Conservation (phyloP, 2,797 vertebrate genomes). For the Melanotaenia pygmaea region DNA sequence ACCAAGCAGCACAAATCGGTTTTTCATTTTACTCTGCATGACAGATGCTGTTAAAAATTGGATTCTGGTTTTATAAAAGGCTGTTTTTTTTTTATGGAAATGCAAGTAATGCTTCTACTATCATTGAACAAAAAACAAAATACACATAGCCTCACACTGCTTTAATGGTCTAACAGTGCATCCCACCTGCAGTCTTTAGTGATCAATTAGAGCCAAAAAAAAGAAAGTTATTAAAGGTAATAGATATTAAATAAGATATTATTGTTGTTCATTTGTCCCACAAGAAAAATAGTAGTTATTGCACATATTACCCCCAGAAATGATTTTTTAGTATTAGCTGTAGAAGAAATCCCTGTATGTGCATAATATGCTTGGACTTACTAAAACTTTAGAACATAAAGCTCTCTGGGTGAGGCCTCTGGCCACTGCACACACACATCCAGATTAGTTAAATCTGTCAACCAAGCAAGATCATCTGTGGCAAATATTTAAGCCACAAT, state of each 20-base stretch:
- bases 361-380: constrained; percentile 1
- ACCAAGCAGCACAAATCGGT: constrained; percentile 63
- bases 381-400: not conserved
- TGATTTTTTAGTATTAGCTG: not conserved
- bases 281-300: constrained; percentile 35
- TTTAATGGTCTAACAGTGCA: constrained; percentile 27
- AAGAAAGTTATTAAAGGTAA: constrained; percentile 72
- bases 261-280: constrained; percentile 51
- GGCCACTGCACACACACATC: not conserved
- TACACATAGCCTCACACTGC: constrained; percentile 25
- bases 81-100: constrained; percentile 29
- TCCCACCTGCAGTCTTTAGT: constrained; percentile 65
- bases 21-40: constrained; percentile 55
- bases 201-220: constrained; percentile 73
- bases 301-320: constrained; percentile 8
- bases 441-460: not conserved
- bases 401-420: not conserved
- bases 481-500: constrained; percentile 1
- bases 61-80: constrained; percentile 46
- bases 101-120: constrained; percentile 32
- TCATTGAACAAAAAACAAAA: constrained; percentile 43
- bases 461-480: constrained; percentile 2
- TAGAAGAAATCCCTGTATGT: not conserved
- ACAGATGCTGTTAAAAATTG: constrained; percentile 37
- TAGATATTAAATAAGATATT: constrained; percentile 62